Percentiles rank a stretch among this genome's conserved stretches.
Evolutionary conservation across 2,888 invertebrate species (phyloP).

Genomic region (Aricia artaxerxes): DNA sequence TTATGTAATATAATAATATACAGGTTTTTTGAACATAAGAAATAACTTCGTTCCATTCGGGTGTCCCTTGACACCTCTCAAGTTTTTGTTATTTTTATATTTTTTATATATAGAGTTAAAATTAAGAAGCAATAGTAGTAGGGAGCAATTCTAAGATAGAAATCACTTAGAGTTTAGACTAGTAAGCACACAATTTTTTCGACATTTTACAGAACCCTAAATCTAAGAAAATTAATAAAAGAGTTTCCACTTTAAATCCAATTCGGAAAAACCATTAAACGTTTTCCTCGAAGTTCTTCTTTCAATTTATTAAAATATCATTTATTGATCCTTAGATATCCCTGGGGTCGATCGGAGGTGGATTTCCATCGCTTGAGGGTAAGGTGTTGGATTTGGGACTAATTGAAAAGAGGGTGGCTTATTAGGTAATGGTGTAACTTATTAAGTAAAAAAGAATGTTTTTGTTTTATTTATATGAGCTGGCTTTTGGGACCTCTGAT

Average conservation of each 20-base stretch:
- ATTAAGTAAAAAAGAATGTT: conserved; percentile 30
- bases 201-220: background rate
- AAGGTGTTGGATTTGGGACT: conserved; percentile 68
- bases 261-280: conserved; percentile 31
- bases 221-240: background rate
- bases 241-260: conserved; percentile 5
- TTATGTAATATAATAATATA: too few relatives aligned
- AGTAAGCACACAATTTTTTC: background rate
- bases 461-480: background rate
- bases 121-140: too few relatives aligned
- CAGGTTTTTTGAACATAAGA: too few relatives aligned
- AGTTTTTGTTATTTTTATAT: too few relatives aligned
- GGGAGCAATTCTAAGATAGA: too few relatives aligned
- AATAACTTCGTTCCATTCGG: too few relatives aligned
- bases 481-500: background rate
- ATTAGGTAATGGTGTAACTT: conserved; percentile 47
- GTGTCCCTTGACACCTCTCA: too few relatives aligned
- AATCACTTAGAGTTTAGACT: too few relatives aligned
- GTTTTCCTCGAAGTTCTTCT: conserved; percentile 24
- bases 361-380: conserved; percentile 68
- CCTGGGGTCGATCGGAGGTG: conserved; percentile 47
- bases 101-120: too few relatives aligned
- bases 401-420: conserved; percentile 67
- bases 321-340: conserved; percentile 40
- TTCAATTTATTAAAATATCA: conserved; percentile 40